phyloP scores from a whole-genome alignment of 2,888 invertebrate genomes.

The Troides helena region DNA sequence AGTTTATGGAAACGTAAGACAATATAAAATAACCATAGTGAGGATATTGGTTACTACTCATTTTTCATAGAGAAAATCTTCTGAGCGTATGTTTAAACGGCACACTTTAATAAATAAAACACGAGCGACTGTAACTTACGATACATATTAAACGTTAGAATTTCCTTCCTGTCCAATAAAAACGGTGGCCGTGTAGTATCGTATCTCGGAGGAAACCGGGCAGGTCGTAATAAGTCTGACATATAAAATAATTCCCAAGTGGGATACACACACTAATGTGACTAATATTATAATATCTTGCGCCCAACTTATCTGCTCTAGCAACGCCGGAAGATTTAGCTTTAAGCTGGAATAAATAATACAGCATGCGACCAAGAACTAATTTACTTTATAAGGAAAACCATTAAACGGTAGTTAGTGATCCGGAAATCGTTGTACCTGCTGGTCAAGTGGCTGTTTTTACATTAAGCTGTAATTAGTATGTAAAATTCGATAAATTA shows the following conservation, averaged over 20 bases:
- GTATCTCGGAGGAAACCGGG: conserved; percentile 68
- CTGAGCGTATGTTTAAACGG: conserved; percentile 37
- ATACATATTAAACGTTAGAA: conserved; percentile 71
- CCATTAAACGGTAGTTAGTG: too few relatives aligned
- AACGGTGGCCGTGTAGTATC: conserved; percentile 63
- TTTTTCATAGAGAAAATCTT: background rate
- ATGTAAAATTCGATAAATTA: too few relatives aligned
- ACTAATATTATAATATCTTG: conserved; percentile 78
- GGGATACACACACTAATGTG: conserved; percentile 78
- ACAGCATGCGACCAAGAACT: conserved; percentile 41
- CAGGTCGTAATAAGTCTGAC: conserved; percentile 75
- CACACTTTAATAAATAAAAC: conserved; percentile 55
- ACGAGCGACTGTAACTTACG: conserved; percentile 59
- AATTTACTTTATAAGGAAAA: conserved; percentile 9
- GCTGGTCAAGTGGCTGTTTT: too few relatives aligned
- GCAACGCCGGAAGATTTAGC: conserved; percentile 75
- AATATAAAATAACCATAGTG: background rate
- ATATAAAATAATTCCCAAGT: conserved; percentile 76
- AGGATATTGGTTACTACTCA: background rate
- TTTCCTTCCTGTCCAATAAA: conserved; percentile 80
- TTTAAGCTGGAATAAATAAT: conserved; percentile 50
- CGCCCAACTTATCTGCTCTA: conserved; percentile 74
- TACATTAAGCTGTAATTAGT: too few relatives aligned
- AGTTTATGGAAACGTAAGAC: too few relatives aligned
- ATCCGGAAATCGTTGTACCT: too few relatives aligned